Percentiles rank a stretch among this genome's conserved stretches.
phyloP scores from a whole-genome alignment of 1,140 invertebrate species.

The Radopholus similis region DNA sequence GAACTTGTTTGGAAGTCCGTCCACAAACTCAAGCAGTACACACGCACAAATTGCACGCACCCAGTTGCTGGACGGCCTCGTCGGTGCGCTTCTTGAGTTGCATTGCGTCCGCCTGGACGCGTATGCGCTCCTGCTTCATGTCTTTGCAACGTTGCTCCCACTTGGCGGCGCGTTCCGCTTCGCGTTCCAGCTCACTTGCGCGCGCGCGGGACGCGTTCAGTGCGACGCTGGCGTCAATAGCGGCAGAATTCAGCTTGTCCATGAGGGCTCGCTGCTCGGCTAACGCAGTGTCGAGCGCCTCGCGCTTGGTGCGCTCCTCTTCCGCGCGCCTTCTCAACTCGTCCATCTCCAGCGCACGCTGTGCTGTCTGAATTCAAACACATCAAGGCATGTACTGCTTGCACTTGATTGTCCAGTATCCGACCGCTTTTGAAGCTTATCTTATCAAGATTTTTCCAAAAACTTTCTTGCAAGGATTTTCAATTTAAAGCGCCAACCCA shows the following conservation, averaged over 20 bases:
- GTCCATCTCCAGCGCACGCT: background rate
- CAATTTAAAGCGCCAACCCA: no score
- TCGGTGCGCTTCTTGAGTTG: conserved; percentile 54
- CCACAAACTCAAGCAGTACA: background rate
- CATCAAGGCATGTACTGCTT: no score
- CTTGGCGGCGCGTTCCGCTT: conserved; percentile 51
- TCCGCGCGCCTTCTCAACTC: background rate
- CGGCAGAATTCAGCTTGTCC: conserved; percentile 33
- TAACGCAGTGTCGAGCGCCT: conserved; percentile 14
- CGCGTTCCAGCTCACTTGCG: conserved; percentile 38
- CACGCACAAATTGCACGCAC: background rate
- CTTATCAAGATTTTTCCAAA: no score
- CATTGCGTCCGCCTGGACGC: conserved; percentile 48
- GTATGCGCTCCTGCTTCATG: conserved; percentile 49
- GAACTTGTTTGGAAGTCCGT: no score
- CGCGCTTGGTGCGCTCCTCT: conserved; percentile 14
- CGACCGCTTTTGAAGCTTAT: no score
- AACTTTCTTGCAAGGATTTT: no score
- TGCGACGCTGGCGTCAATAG: conserved; percentile 30
- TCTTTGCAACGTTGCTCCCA: conserved; percentile 52
- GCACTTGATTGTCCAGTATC: no score
- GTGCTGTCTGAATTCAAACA: no score
- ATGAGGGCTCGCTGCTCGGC: conserved; percentile 23
- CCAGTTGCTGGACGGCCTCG: conserved; percentile 38
- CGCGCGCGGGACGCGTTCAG: conserved; percentile 25